Base-by-base conservation (phyloP, 2,113 vertebrate species). In the Emydura subglobosa region DNA sequence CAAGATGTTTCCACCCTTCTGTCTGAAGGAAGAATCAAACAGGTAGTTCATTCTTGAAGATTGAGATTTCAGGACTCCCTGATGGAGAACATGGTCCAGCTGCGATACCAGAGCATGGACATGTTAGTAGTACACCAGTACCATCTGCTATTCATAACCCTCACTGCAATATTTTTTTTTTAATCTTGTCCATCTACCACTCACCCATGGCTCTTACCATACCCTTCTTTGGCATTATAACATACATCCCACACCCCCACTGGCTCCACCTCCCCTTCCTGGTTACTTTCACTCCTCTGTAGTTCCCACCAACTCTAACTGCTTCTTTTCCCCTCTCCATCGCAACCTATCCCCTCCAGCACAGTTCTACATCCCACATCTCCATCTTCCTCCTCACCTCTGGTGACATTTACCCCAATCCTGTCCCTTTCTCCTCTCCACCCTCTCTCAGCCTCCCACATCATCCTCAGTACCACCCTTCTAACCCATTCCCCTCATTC, bases 171-270 rank as follows among this genome's bases (percentile, higher is more conserved):
- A 31, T 17, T 59, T 59, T 10, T 74, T 74, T 74, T 24, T 72
- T 72, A 42, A 25, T 74, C 6, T 24, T 39, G 68, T 42, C 22
- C 39, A 42, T 42, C 39, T 74, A 42, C 39, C 19, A 42, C 21
- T 42, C 9, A 42, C 22, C 34, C 34, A 34, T 21, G 22, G 68
- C 39, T 74, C 61, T 34, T n/a, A 42, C n/a, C 10, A 12, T 21
- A 42, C 10, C 39, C 68, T 65, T 59, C 57, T 31, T 65, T 31
- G 2, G 31, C 7, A 17, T 34, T 34, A 34, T 17, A 65, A 34
- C 31, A 34, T 65, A 14, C 14, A 83, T 10, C n/a, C 2, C 4
- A 1, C 3, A 7, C 31, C 25, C 3, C 0, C 1, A 79, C 1
- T 83, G 42, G 14, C 72, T 25, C 0, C 1, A 47, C 29, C 65